Evolutionary conservation across 2,113 vertebrate genomes (phyloP), one percentile per base, ranked within the genome.

Genomic region (Dipodomys spectabilis): DNA sequence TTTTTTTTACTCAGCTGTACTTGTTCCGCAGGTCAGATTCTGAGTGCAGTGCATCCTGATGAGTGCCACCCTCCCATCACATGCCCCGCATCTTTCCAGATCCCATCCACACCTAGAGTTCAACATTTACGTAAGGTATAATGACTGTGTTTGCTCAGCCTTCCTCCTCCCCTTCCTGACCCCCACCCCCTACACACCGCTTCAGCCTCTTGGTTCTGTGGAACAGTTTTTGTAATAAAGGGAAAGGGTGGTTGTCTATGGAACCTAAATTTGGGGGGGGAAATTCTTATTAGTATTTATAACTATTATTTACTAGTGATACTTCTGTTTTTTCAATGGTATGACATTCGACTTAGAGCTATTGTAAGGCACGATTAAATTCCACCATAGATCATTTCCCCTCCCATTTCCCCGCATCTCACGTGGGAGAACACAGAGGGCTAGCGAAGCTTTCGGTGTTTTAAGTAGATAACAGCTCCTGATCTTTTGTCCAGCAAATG

Each of bases 371-470:
- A 86, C 27, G 72, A 28, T 45, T 86, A 45, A 62, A 62, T 92
- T 88, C 79, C 12, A 85, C 74, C 84, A 80, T 69, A 92, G 11
- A 49, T 57, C 62, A 81, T 73, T 78, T 92, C 25, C 71, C 84
- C 16, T 86, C 86, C 15, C 44, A 84, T 67, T 74, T 80, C 85
- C 49, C 74, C 32, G 13, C 32, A 65, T 1, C 6, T 39, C n/a
- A 60, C 13, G 32, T 32, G 71, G 30, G 49, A 83, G 69, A 64
- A 44, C 20, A 87, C 13, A 57, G 86, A 96, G 67, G 57, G 64
- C 78, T 91, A 89, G 82, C 28, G 15, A 86, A 78, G 30, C 30
- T 18, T 57, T 69, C 0, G 7, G 44, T 11, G 53, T 74, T 93
- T 92, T 81, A 49, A 73, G 69, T 22, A 44, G 7, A 82, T 49